Base-by-base conservation (phyloP, 2,113 vertebrate genomes). In the Charadrius vociferus region DNA sequence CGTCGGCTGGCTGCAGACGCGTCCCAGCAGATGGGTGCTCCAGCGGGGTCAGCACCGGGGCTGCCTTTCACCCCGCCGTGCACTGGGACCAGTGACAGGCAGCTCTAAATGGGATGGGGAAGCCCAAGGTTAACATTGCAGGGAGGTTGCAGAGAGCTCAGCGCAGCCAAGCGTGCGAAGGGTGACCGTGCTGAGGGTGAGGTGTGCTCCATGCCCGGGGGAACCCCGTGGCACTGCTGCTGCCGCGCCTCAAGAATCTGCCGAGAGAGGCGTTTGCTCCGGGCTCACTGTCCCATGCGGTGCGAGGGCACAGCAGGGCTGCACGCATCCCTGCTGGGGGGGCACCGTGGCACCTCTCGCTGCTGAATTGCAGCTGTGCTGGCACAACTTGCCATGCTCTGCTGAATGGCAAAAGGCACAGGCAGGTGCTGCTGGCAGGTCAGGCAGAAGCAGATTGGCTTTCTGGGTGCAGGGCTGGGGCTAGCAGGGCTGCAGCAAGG, bases 151-250 rank as follows among this genome's bases (percentile, higher is more conserved):
- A 19, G 39, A 12, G 24, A 70, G 49, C 55, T 41, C 6, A 3
- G 1, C 1, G 2, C 37, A 23, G 75, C 37, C 34, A 21, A 61
- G 39, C 2, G 0, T 47, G 41, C 2, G 10, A 26, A 30, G 36
- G 49, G 62, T 65, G 66, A 37, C 58, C 0, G 5, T 27, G 49
- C 43, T 0, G 9, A 52, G 29, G 27, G 20, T 18, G 22, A 50
- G 7, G 62, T 20, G 39, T 29, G 34, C 67, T 68, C 34, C 1
- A 1, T 52, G 71, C 45, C 61, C 3, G 1, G 8, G 4, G 47
- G 77, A 41, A 74, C 3, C 36, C 68, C 1, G 0, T 0, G 0
- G 26, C 10, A 12, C 34, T 81, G 63, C 52, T 4, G 14, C 13
- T 66, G 79, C 47, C 4, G 3, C 4, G 2, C 77, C 30, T 52